These are phyloP conservation scores for Condylura cristata DNA, from an alignment of 2,113 vertebrate genomes.

Conservation along the genomic window DNA sequence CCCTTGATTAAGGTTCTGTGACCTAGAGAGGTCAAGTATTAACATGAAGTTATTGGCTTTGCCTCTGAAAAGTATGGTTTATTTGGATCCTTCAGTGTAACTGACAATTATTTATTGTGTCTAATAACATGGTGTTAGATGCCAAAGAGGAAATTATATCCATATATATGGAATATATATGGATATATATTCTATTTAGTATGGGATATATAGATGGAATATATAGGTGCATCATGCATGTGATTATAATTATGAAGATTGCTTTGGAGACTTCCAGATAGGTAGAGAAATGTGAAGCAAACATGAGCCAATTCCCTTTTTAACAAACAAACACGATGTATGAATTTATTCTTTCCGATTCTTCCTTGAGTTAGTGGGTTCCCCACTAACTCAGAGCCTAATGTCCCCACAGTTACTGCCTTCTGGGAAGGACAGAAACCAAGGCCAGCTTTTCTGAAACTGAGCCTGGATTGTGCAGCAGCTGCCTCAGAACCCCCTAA, in stretches of 20 bases:
- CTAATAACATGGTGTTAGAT: not conserved
- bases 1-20: not conserved
- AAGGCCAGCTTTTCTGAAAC: not conserved
- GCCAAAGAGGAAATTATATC: not conserved
- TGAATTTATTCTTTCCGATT: not conserved
- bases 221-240: not conserved
- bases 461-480: not conserved
- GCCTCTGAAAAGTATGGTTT: slow-evolving; percentile 16
- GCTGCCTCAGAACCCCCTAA: not conserved
- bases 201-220: not conserved
- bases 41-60: not conserved
- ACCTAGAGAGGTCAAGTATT: not conserved
- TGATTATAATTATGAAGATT: not conserved
- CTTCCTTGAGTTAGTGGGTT: slow-evolving; percentile 8
- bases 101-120: not conserved
- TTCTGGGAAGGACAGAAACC: not conserved
- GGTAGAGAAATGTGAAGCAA: not conserved
- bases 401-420: not conserved
- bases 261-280: not conserved
- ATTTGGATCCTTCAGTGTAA: not conserved
- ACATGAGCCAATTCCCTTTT: not conserved
- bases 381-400: not conserved
- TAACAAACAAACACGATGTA: not conserved
- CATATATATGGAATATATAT: not conserved
- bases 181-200: too few relatives aligned